Conservation (phyloP, 2,113 vertebrate species). For the Semicossyphus pulcher region DNA sequence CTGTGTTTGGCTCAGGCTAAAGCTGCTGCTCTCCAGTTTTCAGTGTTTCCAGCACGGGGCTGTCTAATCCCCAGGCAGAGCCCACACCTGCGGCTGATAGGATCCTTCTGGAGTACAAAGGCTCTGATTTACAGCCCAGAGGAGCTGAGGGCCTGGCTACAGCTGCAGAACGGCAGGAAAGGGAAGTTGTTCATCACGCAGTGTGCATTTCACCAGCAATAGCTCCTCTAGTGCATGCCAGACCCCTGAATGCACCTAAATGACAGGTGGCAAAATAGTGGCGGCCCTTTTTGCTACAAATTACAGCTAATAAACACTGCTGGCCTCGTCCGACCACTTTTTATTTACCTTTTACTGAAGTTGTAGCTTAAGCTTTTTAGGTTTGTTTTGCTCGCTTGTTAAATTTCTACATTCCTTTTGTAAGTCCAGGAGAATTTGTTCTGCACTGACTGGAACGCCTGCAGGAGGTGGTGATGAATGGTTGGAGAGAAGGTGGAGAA, state of each 20-base stretch:
- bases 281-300: conserved; percentile 65
- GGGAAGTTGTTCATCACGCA: conserved; percentile 98
- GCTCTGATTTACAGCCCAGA: conserved; percentile 91
- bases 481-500: background rate
- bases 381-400: background rate
- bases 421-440: conserved; percentile 9
- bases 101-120: conserved; percentile 97
- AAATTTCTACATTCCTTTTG: background rate
- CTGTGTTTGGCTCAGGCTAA: conserved; percentile 30
- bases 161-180: conserved; percentile 96
- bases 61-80: conserved; percentile 89
- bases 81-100: conserved; percentile 95
- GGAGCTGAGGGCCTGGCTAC: conserved; percentile 87
- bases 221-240: conserved; percentile 79
- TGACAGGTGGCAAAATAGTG: conserved; percentile 88
- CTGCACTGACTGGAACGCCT: background rate
- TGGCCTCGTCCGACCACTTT: background rate
- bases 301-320: conserved; percentile 50
- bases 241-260: conserved; percentile 86
- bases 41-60: conserved; percentile 88
- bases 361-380: background rate
- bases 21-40: conserved; percentile 21
- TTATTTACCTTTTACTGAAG: background rate
- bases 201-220: conserved; percentile 91
- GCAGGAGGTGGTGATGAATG: conserved; percentile 9